Evolutionary conservation across 2,113 vertebrate species (phyloP).

Genomic region (Silurus asotus): DNA sequence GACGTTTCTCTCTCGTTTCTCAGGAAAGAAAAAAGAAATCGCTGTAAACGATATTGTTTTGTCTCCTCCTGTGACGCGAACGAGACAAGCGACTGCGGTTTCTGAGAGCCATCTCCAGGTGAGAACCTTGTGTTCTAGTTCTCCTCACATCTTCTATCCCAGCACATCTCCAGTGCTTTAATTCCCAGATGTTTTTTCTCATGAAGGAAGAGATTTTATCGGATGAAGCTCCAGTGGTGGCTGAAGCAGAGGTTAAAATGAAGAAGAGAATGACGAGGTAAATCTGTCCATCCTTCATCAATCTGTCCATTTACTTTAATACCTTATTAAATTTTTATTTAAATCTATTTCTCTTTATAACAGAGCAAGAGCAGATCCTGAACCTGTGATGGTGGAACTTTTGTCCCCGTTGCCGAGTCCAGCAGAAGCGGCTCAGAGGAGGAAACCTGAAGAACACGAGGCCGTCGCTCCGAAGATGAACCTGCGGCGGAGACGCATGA

Average conservation of each 20-base stretch:
- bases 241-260: constrained; percentile 49
- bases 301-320: neutral
- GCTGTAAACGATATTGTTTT: neutral
- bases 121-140: constrained; percentile 33
- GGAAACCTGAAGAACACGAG: neutral
- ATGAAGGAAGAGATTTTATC: constrained; percentile 57
- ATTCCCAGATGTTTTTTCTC: neutral
- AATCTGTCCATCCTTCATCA: constrained; percentile 14
- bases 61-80: constrained; percentile 57
- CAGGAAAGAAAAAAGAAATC: constrained; percentile 59
- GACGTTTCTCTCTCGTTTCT: neutral
- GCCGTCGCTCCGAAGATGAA: neutral
- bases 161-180: neutral
- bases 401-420: constrained; percentile 87
- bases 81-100: constrained; percentile 47
- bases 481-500: constrained; percentile 20
- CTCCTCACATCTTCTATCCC: neutral
- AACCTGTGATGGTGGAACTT: constrained; percentile 78
- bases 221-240: constrained; percentile 47
- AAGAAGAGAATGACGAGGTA: constrained; percentile 66
- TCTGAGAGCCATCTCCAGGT: constrained; percentile 54
- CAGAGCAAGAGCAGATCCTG: constrained; percentile 71
- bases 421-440: constrained; percentile 35
- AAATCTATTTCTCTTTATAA: neutral
- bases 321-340: neutral